Evolutionary conservation across 64 coral and sea anemone species (phyloP).

Genomic region (Hydrozoanthus tunicans): DNA sequence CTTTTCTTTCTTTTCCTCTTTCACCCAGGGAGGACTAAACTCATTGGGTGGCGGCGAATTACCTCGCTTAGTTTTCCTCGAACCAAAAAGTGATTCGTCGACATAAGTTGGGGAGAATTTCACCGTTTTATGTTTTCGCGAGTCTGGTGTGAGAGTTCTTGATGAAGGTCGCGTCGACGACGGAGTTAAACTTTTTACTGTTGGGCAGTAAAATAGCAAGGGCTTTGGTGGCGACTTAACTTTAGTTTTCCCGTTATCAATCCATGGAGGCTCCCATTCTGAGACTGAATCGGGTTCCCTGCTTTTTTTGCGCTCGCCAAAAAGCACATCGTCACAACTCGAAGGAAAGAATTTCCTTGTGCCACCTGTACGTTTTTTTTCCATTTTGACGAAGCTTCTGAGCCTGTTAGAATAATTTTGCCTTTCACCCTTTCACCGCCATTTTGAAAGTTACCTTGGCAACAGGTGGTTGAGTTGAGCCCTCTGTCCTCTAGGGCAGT

Average conservation of each 20-base stretch:
- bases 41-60: conserved; percentile 64
- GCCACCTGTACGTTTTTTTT: background rate
- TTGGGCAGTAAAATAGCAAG: conserved; percentile 86
- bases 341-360: conserved; percentile 64
- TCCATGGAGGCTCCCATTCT: conserved; percentile 86
- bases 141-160: conserved; percentile 19
- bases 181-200: conserved; percentile 18
- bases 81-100: conserved; percentile 79
- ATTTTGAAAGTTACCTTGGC: too few species aligned
- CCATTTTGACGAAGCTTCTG: background rate
- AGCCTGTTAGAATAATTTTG: background rate
- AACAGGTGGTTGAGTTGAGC: background rate
- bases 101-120: conserved; percentile 80
- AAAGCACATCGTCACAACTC: conserved; percentile 76
- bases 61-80: conserved; percentile 65
- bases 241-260: conserved; percentile 70
- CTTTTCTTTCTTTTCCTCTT: conserved; percentile 61
- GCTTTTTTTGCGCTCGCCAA: conserved; percentile 72
- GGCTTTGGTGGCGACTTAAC: conserved; percentile 69
- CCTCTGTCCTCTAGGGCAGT: background rate
- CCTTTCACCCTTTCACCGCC: background rate
- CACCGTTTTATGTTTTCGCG: conserved; percentile 65
- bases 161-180: conserved; percentile 48
- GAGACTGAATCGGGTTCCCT: conserved; percentile 58
- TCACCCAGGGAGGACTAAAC: conserved; percentile 71